Percentiles rank a stretch among this genome's conserved stretches.
Conservation (phyloP, 1,140 invertebrate genomes). For the Eubasilissa regina region DNA sequence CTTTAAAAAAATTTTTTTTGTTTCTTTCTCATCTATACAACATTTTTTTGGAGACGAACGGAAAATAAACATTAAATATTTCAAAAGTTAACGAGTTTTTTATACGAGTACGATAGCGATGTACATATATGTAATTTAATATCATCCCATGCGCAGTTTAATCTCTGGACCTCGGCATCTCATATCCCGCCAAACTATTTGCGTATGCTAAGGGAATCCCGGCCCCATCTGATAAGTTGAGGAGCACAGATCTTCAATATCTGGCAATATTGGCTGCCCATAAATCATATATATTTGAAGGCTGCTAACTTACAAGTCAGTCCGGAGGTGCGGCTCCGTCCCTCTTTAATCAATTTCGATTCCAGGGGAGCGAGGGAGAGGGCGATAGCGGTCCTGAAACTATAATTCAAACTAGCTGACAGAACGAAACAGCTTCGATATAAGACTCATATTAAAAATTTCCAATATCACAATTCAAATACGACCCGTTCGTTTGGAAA, state of each 20-base stretch:
- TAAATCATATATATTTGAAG: conserved; percentile 60
- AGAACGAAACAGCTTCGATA: conserved; percentile 59
- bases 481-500: conserved; percentile 3
- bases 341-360: not conserved
- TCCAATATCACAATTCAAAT: conserved; percentile 48
- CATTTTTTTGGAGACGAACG: too few species aligned
- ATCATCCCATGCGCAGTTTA: too few species aligned
- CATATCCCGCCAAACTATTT: conserved; percentile 7
- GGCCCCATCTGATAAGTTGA: conserved; percentile 38
- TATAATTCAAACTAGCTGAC: conserved; percentile 61
- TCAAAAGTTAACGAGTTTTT: too few species aligned
- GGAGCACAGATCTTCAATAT: conserved; percentile 56
- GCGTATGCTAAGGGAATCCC: conserved; percentile 6
- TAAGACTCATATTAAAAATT: conserved; percentile 61
- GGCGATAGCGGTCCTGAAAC: conserved; percentile 33
- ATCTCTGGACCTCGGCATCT: not conserved
- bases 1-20: too few species aligned
- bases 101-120: too few species aligned
- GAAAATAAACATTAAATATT: too few species aligned
- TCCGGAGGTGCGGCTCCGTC: conserved; percentile 6
- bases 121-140: too few species aligned
- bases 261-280: conserved; percentile 57
- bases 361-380: conserved; percentile 12
- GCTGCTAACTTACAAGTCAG: conserved; percentile 37
- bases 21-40: too few species aligned